Evolutionary conservation across 2,113 vertebrate species (phyloP), one percentile per base, ranked within the genome.

Genomic region (Callipepla squamata): DNA sequence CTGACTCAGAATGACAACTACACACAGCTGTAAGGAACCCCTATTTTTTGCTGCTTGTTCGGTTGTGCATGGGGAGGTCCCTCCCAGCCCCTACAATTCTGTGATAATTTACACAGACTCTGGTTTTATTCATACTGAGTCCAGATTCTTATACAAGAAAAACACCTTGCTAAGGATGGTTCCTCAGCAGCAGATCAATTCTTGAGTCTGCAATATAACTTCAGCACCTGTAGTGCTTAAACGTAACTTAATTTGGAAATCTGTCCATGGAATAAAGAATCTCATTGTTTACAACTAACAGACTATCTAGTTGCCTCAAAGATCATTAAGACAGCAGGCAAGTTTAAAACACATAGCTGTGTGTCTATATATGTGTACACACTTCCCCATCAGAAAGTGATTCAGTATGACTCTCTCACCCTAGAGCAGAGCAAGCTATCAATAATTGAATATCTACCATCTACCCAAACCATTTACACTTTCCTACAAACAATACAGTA

Each of bases 121-220:
- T 85, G 58, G 45, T 69, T 86, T 90, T 87, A 72, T 67, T 93
- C 78, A 84, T 78, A 70, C 25, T 5, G 84, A 84, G 51, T 67
- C 38, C 57, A 69, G 36, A 25, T 85, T 65, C 11, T 59, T 81
- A 66, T n/a, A 86, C 36, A 84, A 88, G 15, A 0, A 36, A 13
- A 83, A 55, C 13, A 78, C 25, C 47, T 55, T 68, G n/a, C 86
- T 45, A 55, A 20, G n/a, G 58, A 45, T 69, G 5, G 53, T 81
- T 50, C 87, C 68, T 77, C 42, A 58, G 62, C 36, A 50, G 22
- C 28, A 79, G 63, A 87, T 76, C 73, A 89, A 68, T 90, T 91
- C 70, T 88, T 65, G 7, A 91, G 74, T 67, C 61, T 8, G 0
- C 69, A 87, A 85, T 89, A 81, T 51, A 87, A 81, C 26, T 66